Percentiles rank a stretch among this genome's conserved stretches.
These are phyloP conservation scores for Cyprinus carpio DNA, from an alignment of 2,113 vertebrate species.

Conservation along the genomic window DNA sequence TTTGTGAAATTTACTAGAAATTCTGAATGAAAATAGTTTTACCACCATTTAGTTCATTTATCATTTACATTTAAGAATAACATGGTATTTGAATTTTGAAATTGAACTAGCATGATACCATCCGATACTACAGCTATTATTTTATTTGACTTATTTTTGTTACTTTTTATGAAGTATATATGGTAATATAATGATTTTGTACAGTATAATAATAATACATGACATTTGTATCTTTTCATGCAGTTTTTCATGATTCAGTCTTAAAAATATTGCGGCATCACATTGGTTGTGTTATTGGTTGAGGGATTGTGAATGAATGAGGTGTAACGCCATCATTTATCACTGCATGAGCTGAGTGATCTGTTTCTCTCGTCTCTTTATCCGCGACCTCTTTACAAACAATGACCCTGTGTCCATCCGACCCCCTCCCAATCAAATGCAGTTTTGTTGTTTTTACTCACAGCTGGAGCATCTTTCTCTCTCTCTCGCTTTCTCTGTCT, in stretches of 20 bases:
- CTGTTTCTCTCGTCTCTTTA: constrained; percentile 71
- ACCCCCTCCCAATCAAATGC: constrained; percentile 74
- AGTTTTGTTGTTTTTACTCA: constrained; percentile 81
- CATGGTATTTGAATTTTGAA: too few species aligned
- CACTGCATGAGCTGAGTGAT: constrained; percentile 60
- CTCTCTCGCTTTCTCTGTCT: constrained; percentile 55
- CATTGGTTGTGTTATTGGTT: constrained; percentile 5
- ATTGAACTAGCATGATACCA: neutral
- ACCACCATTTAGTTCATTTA: neutral
- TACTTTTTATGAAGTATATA: neutral
- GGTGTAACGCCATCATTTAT: constrained; percentile 51
- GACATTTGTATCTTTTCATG: neutral
- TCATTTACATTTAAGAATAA: neutral
- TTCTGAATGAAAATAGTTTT: too few species aligned
- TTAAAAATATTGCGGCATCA: neutral
- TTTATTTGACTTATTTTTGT: neutral
- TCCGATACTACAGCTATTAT: neutral
- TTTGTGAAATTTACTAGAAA: too few species aligned
- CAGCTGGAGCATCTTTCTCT: constrained; percentile 81
- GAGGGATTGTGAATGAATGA: constrained; percentile 55
- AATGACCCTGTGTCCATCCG: constrained; percentile 70
- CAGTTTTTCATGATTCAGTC: neutral
- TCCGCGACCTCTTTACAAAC: constrained; percentile 65
- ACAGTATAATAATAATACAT: neutral
- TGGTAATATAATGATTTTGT: neutral